Base-by-base conservation (phyloP, 92 coral and sea anemone species). In the Virgularia gustaviana region DNA sequence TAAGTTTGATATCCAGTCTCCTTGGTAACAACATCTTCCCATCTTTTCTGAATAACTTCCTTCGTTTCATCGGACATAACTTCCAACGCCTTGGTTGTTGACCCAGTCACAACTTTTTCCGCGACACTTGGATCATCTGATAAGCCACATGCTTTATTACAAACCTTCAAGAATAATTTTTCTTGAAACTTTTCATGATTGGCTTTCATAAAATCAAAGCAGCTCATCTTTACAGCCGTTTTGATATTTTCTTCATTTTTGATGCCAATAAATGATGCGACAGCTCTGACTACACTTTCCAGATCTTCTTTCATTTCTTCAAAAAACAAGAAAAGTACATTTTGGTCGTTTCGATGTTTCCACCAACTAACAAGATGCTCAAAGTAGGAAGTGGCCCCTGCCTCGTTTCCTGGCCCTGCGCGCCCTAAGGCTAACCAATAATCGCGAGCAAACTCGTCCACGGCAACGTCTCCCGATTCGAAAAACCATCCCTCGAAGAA, bases 231-330 rank as follows among this genome's bases (percentile, higher is more conserved):
- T 0, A 42, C 36, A 65, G 55, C 57, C 27, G 41, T 65, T 4
- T 32, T 38, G 18, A 65, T 65, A 18, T 32, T 65, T 27, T 41
- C 55, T 42, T 65, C 56, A 20, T 65, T 37, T 4, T 65, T 16
- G 33, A 62, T 62, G 37, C 70, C 70, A n/a, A 62, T 35, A 39
- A 62, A 62, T 20, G 45, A 15, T 28, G 70, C 70, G 16, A 65
- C 72, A 3, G 45, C 24, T 41, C 55, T 65, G 1, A 65, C 72
- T 24, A 8, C 72, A 32, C 55, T 30, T 25, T 62, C 47, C 30
- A 63, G 42, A 22, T 63, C 88, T 43, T 70, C 65, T 52, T 83
- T 83, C 73, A 83, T 45, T 62, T 84, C 83, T 30, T 84, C 88
- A 43, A 70, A 80, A 37, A 74, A 73, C 36, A 84, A 47, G 38